Base-by-base conservation (phyloP, 2,888 invertebrate genomes). In the Drosophila cognata region DNA sequence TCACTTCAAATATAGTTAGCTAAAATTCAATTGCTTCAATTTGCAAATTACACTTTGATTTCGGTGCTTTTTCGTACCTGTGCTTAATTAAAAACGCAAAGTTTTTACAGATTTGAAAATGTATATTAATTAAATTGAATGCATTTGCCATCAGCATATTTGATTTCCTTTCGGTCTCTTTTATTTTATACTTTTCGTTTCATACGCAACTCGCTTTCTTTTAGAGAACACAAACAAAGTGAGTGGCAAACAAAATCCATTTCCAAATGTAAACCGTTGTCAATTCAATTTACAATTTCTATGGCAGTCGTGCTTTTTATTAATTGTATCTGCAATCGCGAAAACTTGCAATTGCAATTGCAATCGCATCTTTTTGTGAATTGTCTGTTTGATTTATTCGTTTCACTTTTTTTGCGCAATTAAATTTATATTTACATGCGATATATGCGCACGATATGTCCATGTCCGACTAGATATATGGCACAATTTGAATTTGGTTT, bases 341-440 rank as follows among this genome's bases (percentile, higher is more conserved):
- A 74, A 63, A 65, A 74, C 58, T 64, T 51, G 41, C 62, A 62
- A 71, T 62, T 69, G n/a, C 68, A 48, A 59, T 72, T 71, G 55
- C 56, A 59, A 43, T 58, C 63, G 38, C 53, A 33, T 21, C 7
- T 52, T 52, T 53, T 35, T 53, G 21, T 53, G 11, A 3, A 56
- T 58, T 51, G 65, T 70, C 72, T 77, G 35, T 71, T 67, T 80
- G 67, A 71, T 71, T 82, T 74, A 74, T 79, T 64, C 70, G 48
- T 48, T 64, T 61, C 56, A 62, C 28, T 69, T 80, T 80, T 82
- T 83, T 81, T 81, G 71, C 75, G 80, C 89, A 85, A 85, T 88
- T 85, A 89, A 89, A 87, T 89, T 79, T 89, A 76, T 88, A 88
- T 85, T 89, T 85, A 87, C 88, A 76, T 68, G 52, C 60, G 50